Evolutionary conservation across 2,888 invertebrate genomes (phyloP).

Genomic region (Lithophane leautieri): DNA sequence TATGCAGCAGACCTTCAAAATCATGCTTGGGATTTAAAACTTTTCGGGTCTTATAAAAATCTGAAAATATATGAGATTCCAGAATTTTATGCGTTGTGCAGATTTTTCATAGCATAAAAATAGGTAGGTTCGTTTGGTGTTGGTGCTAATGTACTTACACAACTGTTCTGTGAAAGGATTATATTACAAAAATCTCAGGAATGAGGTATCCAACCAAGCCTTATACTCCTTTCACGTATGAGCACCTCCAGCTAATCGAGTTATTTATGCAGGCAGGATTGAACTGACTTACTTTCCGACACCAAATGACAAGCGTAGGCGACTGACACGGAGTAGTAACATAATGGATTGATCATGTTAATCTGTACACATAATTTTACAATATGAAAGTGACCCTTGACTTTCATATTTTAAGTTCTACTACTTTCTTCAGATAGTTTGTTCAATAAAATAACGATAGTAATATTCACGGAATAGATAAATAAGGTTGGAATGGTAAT

Average conservation of each 20-base stretch:
- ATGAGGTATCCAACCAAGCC: constrained; percentile 36
- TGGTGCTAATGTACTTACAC: neutral
- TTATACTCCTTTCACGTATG: constrained; percentile 45
- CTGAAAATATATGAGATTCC: neutral
- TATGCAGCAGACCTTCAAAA: neutral
- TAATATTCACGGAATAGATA: no score
- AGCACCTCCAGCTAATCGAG: constrained; percentile 54
- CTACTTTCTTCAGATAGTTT: neutral
- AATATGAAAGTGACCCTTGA: neutral
- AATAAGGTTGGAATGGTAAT: no score
- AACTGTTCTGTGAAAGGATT: neutral
- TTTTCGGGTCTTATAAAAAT: neutral
- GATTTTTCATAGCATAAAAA: neutral
- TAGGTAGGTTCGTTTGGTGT: neutral
- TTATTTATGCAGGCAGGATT: constrained; percentile 58
- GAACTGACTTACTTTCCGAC: constrained; percentile 59
- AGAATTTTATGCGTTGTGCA: no score
- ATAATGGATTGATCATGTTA: constrained; percentile 18
- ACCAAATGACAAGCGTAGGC: constrained; percentile 58
- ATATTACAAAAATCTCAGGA: neutral
- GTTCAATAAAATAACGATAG: neutral
- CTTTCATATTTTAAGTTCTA: neutral
- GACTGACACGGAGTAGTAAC: constrained; percentile 10
- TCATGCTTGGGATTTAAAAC: neutral
- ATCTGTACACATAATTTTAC: neutral